Conservation (phyloP, 2,113 vertebrate genomes). For the Trochalopteron elliotii region DNA sequence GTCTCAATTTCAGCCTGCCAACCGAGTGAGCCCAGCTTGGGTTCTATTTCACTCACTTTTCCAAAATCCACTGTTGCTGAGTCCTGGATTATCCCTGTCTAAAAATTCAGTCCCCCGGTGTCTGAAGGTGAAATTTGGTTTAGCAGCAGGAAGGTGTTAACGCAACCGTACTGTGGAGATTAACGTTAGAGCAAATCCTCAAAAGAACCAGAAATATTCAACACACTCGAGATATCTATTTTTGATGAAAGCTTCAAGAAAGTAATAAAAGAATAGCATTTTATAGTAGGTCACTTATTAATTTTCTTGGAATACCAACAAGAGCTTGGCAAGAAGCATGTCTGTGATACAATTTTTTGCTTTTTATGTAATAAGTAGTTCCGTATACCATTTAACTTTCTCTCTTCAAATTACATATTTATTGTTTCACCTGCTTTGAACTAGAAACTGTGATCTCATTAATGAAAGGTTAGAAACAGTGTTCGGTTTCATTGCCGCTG, state of each 20-base stretch:
- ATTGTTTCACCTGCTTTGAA: slow-evolving; percentile 6
- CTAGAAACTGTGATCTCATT: not conserved
- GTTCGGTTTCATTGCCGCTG: not conserved
- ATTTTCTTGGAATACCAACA: slow-evolving; percentile 37
- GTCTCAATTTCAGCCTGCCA: slow-evolving; percentile 37
- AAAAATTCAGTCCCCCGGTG: slow-evolving; percentile 30
- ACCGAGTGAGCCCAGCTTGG: not conserved
- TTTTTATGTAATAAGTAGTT: not conserved
- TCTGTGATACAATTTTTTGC: not conserved
- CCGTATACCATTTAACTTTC: not conserved
- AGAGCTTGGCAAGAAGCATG: slow-evolving; percentile 1
- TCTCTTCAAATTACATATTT: not conserved
- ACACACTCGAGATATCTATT: slow-evolving; percentile 9
- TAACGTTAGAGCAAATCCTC: slow-evolving; percentile 12
- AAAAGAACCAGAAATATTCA: slow-evolving; percentile 50
- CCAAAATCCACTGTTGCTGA: slow-evolving; percentile 50
- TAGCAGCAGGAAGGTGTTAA: slow-evolving; percentile 56
- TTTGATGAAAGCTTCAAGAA: slow-evolving; percentile 38
- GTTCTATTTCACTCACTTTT: slow-evolving; percentile 55
- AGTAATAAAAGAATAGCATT: not conserved
- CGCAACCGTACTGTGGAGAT: not conserved
- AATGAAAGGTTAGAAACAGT: not conserved
- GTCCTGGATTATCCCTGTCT: slow-evolving; percentile 48
- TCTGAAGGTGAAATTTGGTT: slow-evolving; percentile 56
- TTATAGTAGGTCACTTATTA: slow-evolving; percentile 9